Base-by-base conservation (phyloP, 2,888 invertebrate genomes). In the Agonum fuliginosum region DNA sequence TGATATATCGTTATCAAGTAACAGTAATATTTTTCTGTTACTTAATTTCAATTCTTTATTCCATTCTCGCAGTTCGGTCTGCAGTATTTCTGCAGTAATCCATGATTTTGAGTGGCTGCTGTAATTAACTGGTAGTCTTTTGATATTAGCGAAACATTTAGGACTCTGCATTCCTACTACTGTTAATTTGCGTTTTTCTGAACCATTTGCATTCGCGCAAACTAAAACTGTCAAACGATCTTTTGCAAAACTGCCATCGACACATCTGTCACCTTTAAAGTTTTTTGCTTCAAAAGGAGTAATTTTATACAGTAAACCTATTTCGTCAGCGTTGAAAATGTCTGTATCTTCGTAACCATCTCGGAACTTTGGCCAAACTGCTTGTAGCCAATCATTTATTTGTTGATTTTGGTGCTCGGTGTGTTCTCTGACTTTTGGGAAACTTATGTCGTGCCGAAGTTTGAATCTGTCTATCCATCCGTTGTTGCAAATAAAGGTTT, bases 161-260 rank as follows among this genome's bases (percentile, higher is more conserved):
- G 81, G 82, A n/a, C n/a, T n/a, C n/a, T n/a, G n/a, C n/a, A n/a
- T n/a, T n/a, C 72, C 54, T 24, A 83, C 81, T 12, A 82, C 69
- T 1, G 82, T 65, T 30, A 79, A 79, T 75, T 71, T 78, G 17
- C 81, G 71, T 80, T 83, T 83, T 79, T 83, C 81, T 8, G 80
- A 79, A 12, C 82, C 82, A n/a, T 51, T 76, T 72, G 78, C 78
- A 73, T 82, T 83, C 27, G 79, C 78, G 17, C 77, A 67, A 54
- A 82, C 69, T 34, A 81, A 43, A 10, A 81, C 30, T 12, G 81
- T 82, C 2, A 81, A 20, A 41, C 81, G 37, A 43, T 81, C 80
- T 69, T 82, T 82, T 37, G 81, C 80, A 24, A 79, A 69, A 80
- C 83, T 83, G 10, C 82, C 83, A 17, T 82, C 82, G 30, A 81